Conservation (phyloP, 2,113 vertebrate genomes). For the Furnarius figulus region DNA sequence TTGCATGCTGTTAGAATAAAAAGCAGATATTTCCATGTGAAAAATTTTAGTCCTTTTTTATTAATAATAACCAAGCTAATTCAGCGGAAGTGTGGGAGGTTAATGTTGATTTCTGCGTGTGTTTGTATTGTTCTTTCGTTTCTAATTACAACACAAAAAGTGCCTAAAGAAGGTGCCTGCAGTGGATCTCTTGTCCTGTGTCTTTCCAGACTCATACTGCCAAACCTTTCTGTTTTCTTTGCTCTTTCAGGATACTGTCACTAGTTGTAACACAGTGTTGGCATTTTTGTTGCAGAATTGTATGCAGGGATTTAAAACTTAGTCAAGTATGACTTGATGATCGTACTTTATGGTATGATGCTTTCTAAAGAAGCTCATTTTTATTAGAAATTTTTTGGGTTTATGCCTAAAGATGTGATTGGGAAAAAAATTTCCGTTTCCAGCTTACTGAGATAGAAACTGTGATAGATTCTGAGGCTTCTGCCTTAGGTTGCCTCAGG, state of each 20-base stretch:
- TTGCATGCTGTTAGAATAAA: background rate
- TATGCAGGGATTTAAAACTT: background rate
- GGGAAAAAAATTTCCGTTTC: background rate
- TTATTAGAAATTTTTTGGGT: background rate
- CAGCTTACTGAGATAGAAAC: background rate
- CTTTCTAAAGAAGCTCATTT: background rate
- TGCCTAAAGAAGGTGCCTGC: background rate
- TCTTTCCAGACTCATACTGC: background rate
- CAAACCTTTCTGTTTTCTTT: background rate
- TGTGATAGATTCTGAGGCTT: background rate
- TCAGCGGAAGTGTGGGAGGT: background rate
- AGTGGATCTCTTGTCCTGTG: background rate
- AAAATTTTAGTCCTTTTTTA: background rate
- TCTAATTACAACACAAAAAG: background rate
- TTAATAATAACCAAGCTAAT: background rate
- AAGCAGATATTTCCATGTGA: background rate
- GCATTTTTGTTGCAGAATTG: background rate
- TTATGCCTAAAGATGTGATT: background rate
- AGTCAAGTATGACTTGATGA: background rate
- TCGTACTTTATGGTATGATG: background rate
- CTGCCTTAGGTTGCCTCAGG: background rate
- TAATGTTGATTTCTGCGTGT: background rate
- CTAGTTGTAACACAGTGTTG: background rate
- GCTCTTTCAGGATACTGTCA: background rate
- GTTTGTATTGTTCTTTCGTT: background rate